Evolutionary conservation across 2,888 invertebrate genomes (phyloP), one percentile per base, ranked within the genome.

Genomic region (Rotaria socialis): DNA sequence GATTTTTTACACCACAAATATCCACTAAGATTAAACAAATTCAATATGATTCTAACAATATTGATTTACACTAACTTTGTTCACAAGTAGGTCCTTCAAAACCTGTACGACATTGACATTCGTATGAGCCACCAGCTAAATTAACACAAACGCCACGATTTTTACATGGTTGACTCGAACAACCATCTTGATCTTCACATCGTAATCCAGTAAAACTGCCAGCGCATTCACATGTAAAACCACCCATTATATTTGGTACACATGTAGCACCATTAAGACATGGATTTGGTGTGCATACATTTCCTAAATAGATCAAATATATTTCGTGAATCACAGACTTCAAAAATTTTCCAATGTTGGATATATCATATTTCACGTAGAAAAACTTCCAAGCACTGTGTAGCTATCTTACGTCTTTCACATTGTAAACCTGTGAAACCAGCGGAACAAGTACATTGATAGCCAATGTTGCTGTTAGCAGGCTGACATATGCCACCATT

Each of bases 261-360:
- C 88, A 89, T 35, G 86, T 86, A 8, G 88, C 88, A 35, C 85
- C 85, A 75, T 89, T 88, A 22, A 87, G n/a, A 85, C 89, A 89
- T 27, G 88, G 88, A 22, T 75, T 86, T 10, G 87, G 52, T 43
- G 52, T 43, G 24, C 86, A 86, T 11, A 75, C 67, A 74, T 86
- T 55, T 11, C 55, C 84, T 84, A n/a, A 5, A 24, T 2, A 84
- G 84, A 43, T 11, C 3, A 56, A 50, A 11, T 50, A 11, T 14
- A 8, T 50, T 50, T 11, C 10, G 50, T 50, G 14, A 50, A 50
- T 50, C 50, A 50, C 14, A 50, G 50, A 11, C 50, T 50, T 11
- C 50, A 3, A 14, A 14, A 50, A 50, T 11, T 50, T 14, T 50
- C 50, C 50, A 50, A 14, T 50, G 50, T 50, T 50, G 10, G 8